phyloP scores from a whole-genome alignment of 2,888 invertebrate species.

The Mesoligia furuncula region DNA sequence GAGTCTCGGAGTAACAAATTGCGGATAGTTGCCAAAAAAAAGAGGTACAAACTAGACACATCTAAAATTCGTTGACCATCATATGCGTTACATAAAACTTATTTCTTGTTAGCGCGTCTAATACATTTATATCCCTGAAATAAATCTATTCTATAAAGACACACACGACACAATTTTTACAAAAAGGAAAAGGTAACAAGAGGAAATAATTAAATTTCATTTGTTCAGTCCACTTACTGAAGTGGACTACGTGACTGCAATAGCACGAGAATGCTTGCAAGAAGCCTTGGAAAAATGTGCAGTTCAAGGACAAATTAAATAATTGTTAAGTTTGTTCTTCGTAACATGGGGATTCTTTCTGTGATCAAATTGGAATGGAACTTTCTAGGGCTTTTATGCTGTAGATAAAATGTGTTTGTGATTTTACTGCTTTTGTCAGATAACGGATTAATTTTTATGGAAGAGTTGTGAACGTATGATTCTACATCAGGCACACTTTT shows the following conservation, averaged over 20 bases:
- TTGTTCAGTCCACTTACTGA: conserved; percentile 65
- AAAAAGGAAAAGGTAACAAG: conserved; percentile 42
- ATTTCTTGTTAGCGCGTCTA: not conserved
- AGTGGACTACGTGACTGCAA: conserved; percentile 65
- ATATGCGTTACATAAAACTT: not conserved
- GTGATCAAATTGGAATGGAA: conserved; percentile 32
- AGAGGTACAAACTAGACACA: not conserved
- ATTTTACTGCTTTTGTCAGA: not conserved
- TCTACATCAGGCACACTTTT: not conserved
- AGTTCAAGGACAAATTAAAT: conserved; percentile 60
- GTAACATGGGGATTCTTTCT: conserved; percentile 3
- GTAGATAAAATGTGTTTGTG: not conserved
- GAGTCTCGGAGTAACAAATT: conserved; percentile 14
- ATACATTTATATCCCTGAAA: conserved; percentile 12
- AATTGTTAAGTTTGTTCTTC: conserved; percentile 47
- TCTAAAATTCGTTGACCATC: conserved; percentile 15
- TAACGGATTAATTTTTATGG: not conserved
- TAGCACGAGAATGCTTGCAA: conserved; percentile 30
- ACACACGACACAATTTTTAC: conserved; percentile 29
- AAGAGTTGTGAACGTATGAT: not conserved
- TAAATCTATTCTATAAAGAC: conserved; percentile 16
- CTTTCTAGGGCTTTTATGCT: conserved; percentile 1
- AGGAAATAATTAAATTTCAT: conserved; percentile 65
- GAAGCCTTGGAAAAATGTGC: conserved; percentile 52
- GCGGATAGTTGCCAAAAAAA: conserved; percentile 12